Conservation (phyloP, 2,113 vertebrate species). For the Pangasianodon hypophthalmus region DNA sequence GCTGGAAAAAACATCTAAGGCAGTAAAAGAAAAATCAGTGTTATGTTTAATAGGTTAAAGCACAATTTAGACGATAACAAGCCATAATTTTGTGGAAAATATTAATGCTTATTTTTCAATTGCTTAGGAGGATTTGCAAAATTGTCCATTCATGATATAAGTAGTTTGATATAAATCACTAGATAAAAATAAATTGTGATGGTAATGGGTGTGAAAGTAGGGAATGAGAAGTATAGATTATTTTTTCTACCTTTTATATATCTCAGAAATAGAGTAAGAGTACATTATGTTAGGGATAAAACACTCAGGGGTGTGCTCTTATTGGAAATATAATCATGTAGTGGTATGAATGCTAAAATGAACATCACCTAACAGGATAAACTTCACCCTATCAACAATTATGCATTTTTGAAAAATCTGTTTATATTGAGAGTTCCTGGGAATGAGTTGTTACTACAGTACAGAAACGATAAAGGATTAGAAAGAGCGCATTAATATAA, state of each 20-base stretch:
- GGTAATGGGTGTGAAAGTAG: too few relatives aligned
- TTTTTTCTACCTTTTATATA: too few relatives aligned
- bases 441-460: not conserved
- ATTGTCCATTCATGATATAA: not conserved
- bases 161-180: not conserved
- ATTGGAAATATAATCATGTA: too few relatives aligned
- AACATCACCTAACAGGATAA: not conserved
- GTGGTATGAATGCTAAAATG: not conserved
- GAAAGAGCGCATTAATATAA: not conserved
- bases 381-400: too few relatives aligned
- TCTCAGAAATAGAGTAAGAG: too few relatives aligned
- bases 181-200: not conserved
- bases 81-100: not conserved
- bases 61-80: not conserved
- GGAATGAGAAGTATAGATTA: too few relatives aligned
- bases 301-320: too few relatives aligned
- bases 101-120: not conserved
- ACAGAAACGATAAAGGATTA: not conserved
- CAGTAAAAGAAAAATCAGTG: not conserved
- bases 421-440: not conserved
- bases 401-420: too few relatives aligned
- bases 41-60: not conserved
- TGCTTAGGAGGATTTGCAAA: not conserved
- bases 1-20: not conserved
- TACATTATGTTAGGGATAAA: too few relatives aligned